These are phyloP conservation scores for Horisme vitalbata DNA, from an alignment of 2,888 invertebrate genomes.

Conservation along the genomic window DNA sequence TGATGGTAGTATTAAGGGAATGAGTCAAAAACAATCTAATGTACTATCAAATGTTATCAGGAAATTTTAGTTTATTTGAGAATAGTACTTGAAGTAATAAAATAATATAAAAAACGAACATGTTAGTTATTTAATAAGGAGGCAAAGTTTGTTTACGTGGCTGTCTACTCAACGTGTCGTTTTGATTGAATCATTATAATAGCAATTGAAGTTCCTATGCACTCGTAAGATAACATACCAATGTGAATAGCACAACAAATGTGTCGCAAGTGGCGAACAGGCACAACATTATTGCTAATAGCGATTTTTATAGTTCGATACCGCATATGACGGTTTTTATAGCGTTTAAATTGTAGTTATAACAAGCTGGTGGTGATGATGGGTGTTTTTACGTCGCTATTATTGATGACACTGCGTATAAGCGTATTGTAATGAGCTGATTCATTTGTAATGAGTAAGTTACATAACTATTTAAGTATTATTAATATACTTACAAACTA, in stretches of 20 bases:
- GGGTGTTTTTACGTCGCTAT: conserved; percentile 13
- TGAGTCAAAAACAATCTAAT: no score
- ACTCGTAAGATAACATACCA: conserved; percentile 11
- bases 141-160: no score
- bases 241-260: conserved; percentile 13
- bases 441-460: not conserved
- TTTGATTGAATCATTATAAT: conserved; percentile 19
- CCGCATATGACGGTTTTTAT: conserved; percentile 18
- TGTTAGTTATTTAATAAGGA: no score
- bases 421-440: conserved; percentile 3
- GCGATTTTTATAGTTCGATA: conserved; percentile 25
- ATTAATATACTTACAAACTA: no score
- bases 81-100: no score
- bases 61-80: no score
- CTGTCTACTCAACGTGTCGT: no score
- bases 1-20: no score
- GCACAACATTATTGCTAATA: conserved; percentile 24
- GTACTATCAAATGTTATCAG: no score
- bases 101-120: no score
- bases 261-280: conserved; percentile 7
- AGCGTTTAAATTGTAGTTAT: conserved; percentile 19
- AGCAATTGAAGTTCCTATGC: conserved; percentile 1
- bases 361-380: conserved; percentile 18
- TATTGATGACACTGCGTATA: conserved; percentile 12
- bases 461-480: no score